Evolutionary conservation across 2,888 invertebrate genomes (phyloP).

Genomic region (Amphipoea lucens): DNA sequence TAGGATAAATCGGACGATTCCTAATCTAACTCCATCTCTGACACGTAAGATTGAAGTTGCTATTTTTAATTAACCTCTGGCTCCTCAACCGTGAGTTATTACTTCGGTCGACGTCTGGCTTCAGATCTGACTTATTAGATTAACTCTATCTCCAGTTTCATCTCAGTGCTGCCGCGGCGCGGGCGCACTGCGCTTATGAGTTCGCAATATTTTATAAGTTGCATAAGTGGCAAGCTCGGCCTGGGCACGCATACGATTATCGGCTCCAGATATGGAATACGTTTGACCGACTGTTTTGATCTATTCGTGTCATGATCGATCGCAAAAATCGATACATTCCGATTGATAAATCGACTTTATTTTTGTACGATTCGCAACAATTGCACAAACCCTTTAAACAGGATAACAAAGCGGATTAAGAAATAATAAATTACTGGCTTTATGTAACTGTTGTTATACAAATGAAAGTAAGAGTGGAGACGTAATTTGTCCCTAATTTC

Average conservation of each 20-base stretch:
- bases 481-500: slow-evolving; percentile 89
- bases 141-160: slow-evolving; percentile 87
- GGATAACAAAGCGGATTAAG: slow-evolving; percentile 83
- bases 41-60: slow-evolving; percentile 87
- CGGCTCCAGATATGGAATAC: slow-evolving; percentile 79
- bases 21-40: slow-evolving; percentile 85
- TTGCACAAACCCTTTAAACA: slow-evolving; percentile 75
- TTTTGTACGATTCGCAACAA: slow-evolving; percentile 71
- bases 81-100: slow-evolving; percentile 88
- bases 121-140: slow-evolving; percentile 90
- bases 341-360: slow-evolving; percentile 57
- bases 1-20: slow-evolving; percentile 79
- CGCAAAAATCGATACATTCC: slow-evolving; percentile 67
- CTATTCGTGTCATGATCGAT: slow-evolving; percentile 77
- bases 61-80: slow-evolving; percentile 90
- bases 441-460: slow-evolving; percentile 84
- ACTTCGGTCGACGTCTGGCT: slow-evolving; percentile 85
- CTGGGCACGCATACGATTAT: slow-evolving; percentile 82
- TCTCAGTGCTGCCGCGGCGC: slow-evolving; percentile 79
- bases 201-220: slow-evolving; percentile 88
- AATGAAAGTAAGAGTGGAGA: slow-evolving; percentile 87
- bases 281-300: slow-evolving; percentile 81
- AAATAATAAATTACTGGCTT: slow-evolving; percentile 82
- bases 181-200: slow-evolving; percentile 81
- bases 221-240: slow-evolving; percentile 80